phyloP scores from a whole-genome alignment of 2,888 invertebrate genomes.

The Rhamnusium bicolor region DNA sequence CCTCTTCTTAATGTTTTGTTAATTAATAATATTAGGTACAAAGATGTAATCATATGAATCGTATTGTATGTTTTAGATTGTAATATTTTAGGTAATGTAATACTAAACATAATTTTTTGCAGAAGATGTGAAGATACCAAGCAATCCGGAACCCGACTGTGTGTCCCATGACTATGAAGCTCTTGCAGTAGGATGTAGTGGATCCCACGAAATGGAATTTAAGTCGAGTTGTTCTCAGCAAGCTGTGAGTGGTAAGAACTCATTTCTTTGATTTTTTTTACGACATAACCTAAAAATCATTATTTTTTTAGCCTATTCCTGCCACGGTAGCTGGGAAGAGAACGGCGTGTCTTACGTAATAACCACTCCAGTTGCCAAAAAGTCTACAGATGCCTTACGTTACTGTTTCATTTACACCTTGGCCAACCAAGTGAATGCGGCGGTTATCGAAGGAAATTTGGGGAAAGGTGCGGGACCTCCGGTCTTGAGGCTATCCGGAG shows the following conservation, averaged over 20 bases:
- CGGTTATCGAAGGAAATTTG: conserved; percentile 57
- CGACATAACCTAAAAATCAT: not conserved
- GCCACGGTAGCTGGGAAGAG: conserved; percentile 83
- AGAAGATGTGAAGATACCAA: conserved; percentile 51
- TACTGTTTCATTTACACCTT: conserved; percentile 78
- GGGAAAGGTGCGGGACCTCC: conserved; percentile 61
- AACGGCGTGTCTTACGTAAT: conserved; percentile 78
- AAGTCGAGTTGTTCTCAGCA: conserved; percentile 73
- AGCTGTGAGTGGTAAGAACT: conserved; percentile 72
- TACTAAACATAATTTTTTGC: conserved; percentile 14
- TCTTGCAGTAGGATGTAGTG: conserved; percentile 76
- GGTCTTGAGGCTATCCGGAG: conserved; percentile 72
- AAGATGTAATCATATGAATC: too few relatives aligned
- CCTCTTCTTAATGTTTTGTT: too few relatives aligned
- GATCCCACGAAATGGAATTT: conserved; percentile 76
- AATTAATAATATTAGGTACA: too few relatives aligned
- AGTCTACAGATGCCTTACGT: conserved; percentile 73
- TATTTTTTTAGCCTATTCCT: conserved; percentile 77
- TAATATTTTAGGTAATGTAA: too few relatives aligned
- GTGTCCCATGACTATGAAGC: conserved; percentile 74
- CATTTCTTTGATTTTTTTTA: conserved; percentile 7
- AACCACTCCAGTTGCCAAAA: conserved; percentile 75
- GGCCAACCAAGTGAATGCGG: conserved; percentile 58
- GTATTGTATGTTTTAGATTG: too few relatives aligned
- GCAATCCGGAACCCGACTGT: conserved; percentile 69